phyloP scores from a whole-genome alignment of 2,113 vertebrate genomes.

The Centrocercus urophasianus region DNA sequence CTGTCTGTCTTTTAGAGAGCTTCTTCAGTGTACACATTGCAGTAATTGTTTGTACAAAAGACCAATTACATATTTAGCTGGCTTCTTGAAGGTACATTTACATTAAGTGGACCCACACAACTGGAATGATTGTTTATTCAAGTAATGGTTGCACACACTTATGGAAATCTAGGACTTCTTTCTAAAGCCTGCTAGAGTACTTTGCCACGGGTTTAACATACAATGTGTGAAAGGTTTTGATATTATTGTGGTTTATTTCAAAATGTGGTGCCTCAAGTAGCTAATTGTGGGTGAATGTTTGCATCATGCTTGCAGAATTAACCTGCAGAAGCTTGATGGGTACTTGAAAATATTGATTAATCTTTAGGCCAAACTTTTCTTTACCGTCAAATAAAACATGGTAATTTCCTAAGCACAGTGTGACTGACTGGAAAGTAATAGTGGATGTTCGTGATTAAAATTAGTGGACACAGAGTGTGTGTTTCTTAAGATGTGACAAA shows the following conservation, averaged over 20 bases:
- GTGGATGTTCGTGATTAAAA: neutral
- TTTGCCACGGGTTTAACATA: neutral
- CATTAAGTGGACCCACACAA: slow-evolving; percentile 4
- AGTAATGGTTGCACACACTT: neutral
- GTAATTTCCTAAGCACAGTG: neutral
- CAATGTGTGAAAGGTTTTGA: neutral
- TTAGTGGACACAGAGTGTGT: neutral
- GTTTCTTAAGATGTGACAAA: neutral
- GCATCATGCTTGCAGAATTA: neutral
- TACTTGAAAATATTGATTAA: neutral
- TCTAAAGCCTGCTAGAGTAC: neutral
- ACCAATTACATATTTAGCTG: slow-evolving; percentile 11
- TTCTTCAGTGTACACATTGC: neutral
- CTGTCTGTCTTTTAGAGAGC: neutral
- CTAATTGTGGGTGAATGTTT: neutral
- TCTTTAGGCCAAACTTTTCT: neutral
- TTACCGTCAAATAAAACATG: neutral
- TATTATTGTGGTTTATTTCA: neutral
- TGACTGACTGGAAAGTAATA: neutral
- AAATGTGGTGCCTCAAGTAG: neutral
- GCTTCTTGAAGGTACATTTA: neutral
- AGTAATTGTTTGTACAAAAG: slow-evolving; percentile 38
- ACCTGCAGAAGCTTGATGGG: fast-evolving
- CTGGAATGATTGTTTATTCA: slow-evolving; percentile 42
- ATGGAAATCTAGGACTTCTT: neutral